These are phyloP conservation scores for Drosophila phalerata DNA, from an alignment of 2,888 invertebrate species.

Conservation along the genomic window DNA sequence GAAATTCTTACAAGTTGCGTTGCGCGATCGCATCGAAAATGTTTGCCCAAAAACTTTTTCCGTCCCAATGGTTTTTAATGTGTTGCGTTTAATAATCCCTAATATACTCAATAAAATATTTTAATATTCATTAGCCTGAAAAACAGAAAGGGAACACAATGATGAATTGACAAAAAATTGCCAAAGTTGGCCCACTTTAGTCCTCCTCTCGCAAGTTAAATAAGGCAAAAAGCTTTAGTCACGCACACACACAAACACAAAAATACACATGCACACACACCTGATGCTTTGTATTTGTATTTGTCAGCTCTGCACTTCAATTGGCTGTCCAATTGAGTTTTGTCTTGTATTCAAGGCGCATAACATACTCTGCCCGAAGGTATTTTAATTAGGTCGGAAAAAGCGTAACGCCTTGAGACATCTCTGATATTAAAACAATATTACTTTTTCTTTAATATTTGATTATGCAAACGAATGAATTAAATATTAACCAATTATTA, in stretches of 20 bases:
- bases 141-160: conserved; percentile 7
- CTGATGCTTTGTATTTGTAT: conserved; percentile 23
- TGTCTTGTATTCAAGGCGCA: conserved; percentile 3
- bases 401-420: not conserved
- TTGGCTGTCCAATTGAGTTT: conserved; percentile 57
- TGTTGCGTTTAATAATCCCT: conserved; percentile 44
- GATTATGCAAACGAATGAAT: too few species aligned
- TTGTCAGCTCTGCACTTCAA: conserved; percentile 38
- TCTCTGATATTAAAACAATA: not conserved
- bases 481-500: too few species aligned
- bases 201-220: conserved; percentile 36
- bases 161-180: conserved; percentile 24
- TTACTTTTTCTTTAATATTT: not conserved
- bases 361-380: conserved; percentile 1
- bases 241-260: conserved; percentile 10
- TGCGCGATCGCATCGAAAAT: conserved; percentile 20
- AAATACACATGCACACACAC: conserved; percentile 7
- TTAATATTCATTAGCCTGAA: conserved; percentile 60
- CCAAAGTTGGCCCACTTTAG: conserved; percentile 30
- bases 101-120: conserved; percentile 71
- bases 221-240: conserved; percentile 34
- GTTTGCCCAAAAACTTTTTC: conserved; percentile 39
- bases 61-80: conserved; percentile 40
- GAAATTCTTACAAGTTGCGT: conserved; percentile 27
- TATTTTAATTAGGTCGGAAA: not conserved